These are phyloP conservation scores for Campoletis sonorensis DNA, from an alignment of 1,140 invertebrate species.

Conservation along the genomic window DNA sequence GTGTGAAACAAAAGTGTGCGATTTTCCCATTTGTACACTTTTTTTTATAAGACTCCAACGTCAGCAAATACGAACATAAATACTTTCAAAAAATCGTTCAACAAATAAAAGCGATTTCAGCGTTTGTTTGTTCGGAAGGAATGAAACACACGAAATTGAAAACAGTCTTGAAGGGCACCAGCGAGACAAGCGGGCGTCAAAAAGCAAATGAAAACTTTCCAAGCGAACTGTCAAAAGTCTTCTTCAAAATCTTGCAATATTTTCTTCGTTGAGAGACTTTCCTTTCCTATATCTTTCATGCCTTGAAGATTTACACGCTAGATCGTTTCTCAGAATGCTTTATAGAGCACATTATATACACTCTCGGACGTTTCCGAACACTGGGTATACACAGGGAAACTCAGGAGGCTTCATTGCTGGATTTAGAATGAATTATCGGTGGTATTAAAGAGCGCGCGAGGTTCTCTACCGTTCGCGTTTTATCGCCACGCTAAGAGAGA, in stretches of 20 bases:
- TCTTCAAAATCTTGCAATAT: background rate
- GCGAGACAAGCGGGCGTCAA: no score
- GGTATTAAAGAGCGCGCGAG: slow-evolving; percentile 57
- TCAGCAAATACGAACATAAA: no score
- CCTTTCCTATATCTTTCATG: slow-evolving; percentile 4
- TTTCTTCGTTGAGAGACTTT: background rate
- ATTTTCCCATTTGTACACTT: no score
- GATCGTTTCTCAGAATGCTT: slow-evolving; percentile 59
- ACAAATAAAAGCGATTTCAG: no score
- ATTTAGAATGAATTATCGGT: slow-evolving; percentile 68
- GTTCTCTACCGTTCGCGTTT: background rate
- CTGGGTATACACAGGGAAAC: background rate
- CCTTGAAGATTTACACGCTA: slow-evolving; percentile 23
- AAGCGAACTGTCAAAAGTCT: background rate
- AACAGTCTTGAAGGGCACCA: no score
- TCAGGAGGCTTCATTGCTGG: slow-evolving; percentile 53
- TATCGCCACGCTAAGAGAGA: slow-evolving; percentile 31
- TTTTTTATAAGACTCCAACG: no score
- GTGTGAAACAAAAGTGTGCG: no score
- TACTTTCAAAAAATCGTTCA: no score
- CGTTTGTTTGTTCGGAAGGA: no score
- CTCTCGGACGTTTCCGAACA: background rate
- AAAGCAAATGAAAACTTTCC: no score
- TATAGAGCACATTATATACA: slow-evolving; percentile 46
- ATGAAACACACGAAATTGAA: no score